These are phyloP conservation scores for Coregonus ussuriensis DNA, from an alignment of 2,797 vertebrate genomes.

Conservation along the genomic window DNA sequence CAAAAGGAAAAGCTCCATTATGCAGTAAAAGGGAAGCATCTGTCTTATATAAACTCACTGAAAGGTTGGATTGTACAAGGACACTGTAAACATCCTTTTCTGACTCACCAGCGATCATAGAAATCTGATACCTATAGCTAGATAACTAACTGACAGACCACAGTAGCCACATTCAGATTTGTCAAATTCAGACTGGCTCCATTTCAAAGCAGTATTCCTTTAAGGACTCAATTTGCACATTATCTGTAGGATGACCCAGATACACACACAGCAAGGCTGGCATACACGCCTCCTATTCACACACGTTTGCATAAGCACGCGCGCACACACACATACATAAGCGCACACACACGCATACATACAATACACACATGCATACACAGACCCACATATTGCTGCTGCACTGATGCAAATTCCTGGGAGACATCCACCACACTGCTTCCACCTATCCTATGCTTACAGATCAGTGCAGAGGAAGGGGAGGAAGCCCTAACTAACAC, in stretches of 20 bases:
- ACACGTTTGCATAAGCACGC: background rate
- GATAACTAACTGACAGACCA: background rate
- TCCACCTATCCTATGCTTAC: slow-evolving; percentile 44
- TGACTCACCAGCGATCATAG: background rate
- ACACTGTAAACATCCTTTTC: background rate
- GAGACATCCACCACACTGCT: slow-evolving; percentile 40
- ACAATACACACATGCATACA: background rate
- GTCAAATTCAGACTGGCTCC: slow-evolving; percentile 3
- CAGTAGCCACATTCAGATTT: background rate
- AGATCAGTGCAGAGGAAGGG: slow-evolving; percentile 42
- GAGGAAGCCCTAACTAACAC: slow-evolving; percentile 9
- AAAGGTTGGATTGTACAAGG: background rate
- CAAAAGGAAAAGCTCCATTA: background rate
- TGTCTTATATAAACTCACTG: background rate
- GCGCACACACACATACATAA: background rate
- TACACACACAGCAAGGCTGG: slow-evolving; percentile 54
- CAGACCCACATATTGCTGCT: background rate
- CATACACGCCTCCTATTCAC: slow-evolving; percentile 19
- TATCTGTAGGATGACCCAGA: slow-evolving; percentile 69
- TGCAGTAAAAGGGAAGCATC: background rate
- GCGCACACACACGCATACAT: background rate
- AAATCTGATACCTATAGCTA: background rate
- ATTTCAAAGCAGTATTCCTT: slow-evolving; percentile 48
- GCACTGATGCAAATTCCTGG: slow-evolving; percentile 35
- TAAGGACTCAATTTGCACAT: slow-evolving; percentile 63